phyloP scores from a whole-genome alignment of 2,797 vertebrate species.

The Dipus sagitta region DNA sequence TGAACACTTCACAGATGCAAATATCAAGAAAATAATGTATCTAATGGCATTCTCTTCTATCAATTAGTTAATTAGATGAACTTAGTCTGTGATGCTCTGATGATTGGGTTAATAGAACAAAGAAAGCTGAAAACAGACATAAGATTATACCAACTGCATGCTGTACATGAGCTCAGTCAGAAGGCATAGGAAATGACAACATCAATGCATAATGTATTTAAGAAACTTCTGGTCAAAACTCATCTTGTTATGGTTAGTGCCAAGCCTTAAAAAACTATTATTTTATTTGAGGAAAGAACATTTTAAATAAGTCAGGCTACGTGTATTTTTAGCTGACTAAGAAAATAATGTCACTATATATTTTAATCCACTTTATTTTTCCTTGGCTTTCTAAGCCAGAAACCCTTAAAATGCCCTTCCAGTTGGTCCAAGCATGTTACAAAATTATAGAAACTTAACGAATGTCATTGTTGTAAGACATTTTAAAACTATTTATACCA shows the following conservation, averaged over 20 bases:
- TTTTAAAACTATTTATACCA: slow-evolving; percentile 8
- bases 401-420: slow-evolving; percentile 30
- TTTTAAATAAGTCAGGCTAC: slow-evolving; percentile 71
- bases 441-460: slow-evolving; percentile 44
- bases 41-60: not conserved
- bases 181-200: slow-evolving; percentile 70
- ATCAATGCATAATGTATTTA: slow-evolving; percentile 77
- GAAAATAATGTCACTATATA: slow-evolving; percentile 55
- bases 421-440: slow-evolving; percentile 2
- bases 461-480: slow-evolving; percentile 18
- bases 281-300: slow-evolving; percentile 70
- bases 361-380: slow-evolving; percentile 65
- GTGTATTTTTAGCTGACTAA: slow-evolving; percentile 20
- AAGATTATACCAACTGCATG: slow-evolving; percentile 37
- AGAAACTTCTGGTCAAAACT: slow-evolving; percentile 80
- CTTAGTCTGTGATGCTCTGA: not conserved
- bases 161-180: slow-evolving; percentile 36
- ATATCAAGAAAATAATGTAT: slow-evolving; percentile 58
- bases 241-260: slow-evolving; percentile 76
- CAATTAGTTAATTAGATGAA: slow-evolving; percentile 7
- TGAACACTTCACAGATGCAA: slow-evolving; percentile 51
- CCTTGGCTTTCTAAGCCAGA: slow-evolving; percentile 56
- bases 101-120: not conserved
- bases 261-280: slow-evolving; percentile 83
- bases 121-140: not conserved